Conservation (phyloP, 30 jellyfish, hydroid and myxozoan species). For the Clytia hemisphaerica region DNA sequence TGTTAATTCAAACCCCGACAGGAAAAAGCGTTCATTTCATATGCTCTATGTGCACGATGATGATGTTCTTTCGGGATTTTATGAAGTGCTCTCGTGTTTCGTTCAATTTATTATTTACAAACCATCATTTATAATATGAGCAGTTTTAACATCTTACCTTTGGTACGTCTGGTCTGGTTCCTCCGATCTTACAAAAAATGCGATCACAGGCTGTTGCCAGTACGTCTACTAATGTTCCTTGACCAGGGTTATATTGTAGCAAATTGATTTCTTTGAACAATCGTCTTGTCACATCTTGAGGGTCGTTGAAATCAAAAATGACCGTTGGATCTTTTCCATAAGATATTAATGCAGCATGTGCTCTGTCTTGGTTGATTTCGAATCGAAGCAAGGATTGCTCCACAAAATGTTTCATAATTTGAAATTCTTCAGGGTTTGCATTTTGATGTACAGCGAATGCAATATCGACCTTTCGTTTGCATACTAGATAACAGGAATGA, state of each 20-base stretch:
- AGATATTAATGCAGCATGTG: conserved; percentile 36
- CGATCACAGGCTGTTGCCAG: background rate
- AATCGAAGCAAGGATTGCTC: conserved; percentile 40
- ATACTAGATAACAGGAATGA: conserved; percentile 23
- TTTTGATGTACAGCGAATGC: conserved; percentile 72
- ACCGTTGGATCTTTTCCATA: conserved; percentile 4
- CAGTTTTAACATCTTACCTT: too few species aligned
- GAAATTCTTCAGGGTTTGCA: conserved; percentile 49
- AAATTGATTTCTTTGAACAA: background rate
- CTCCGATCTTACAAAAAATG: conserved; percentile 14
- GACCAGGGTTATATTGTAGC: background rate
- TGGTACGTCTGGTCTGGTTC: conserved; percentile 26
- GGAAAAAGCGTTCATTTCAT: too few species aligned
- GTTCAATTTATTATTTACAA: too few species aligned
- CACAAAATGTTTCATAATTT: conserved; percentile 44
- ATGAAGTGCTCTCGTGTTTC: too few species aligned
- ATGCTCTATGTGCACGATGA: too few species aligned
- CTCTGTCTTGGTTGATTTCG: conserved; percentile 52
- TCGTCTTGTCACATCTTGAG: background rate
- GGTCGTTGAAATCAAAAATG: conserved; percentile 9
- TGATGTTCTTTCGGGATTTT: too few species aligned
- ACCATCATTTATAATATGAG: too few species aligned
- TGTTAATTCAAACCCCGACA: too few species aligned
- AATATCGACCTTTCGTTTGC: conserved; percentile 72
- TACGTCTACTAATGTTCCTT: background rate